Conservation (phyloP, 2,888 invertebrate genomes). For the Drosophila acutilabella region DNA sequence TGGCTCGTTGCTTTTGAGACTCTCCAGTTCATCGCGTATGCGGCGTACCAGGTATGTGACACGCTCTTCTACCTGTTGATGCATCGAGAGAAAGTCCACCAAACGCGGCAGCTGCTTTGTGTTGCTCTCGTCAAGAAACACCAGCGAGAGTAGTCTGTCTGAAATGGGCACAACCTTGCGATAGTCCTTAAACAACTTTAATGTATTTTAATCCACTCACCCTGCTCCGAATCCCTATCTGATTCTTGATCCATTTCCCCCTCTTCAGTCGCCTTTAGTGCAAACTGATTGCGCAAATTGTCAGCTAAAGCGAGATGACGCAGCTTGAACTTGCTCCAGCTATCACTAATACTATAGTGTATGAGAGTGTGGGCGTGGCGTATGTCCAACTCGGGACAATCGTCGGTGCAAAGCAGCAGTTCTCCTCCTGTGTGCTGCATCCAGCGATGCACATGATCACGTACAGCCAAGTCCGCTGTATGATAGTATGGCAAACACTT, state of each 20-base stretch:
- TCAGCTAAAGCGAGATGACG: slow-evolving; percentile 44
- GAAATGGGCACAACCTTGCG: not conserved
- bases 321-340: slow-evolving; percentile 62
- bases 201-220: slow-evolving; percentile 2
- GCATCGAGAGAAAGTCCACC: slow-evolving; percentile 56
- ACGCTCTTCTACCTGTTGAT: slow-evolving; percentile 45
- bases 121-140: slow-evolving; percentile 57
- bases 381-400: slow-evolving; percentile 63
- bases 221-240: not conserved
- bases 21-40: slow-evolving; percentile 43
- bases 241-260: not conserved
- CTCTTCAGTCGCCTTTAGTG: not conserved
- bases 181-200: too few relatives aligned
- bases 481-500: slow-evolving; percentile 59
- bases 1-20: slow-evolving; percentile 4
- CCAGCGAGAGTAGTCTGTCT: slow-evolving; percentile 43
- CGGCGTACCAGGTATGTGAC: slow-evolving; percentile 35
- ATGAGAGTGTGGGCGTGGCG: slow-evolving; percentile 58
- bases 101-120: slow-evolving; percentile 58
- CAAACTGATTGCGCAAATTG: slow-evolving; percentile 47
- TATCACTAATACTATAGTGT: slow-evolving; percentile 54
- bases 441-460: slow-evolving; percentile 49
- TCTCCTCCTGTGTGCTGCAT: slow-evolving; percentile 20
- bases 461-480: slow-evolving; percentile 20
- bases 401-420: slow-evolving; percentile 58